These are phyloP conservation scores for Andrena marginata DNA, from an alignment of 2,888 invertebrate genomes.

Conservation along the genomic window DNA sequence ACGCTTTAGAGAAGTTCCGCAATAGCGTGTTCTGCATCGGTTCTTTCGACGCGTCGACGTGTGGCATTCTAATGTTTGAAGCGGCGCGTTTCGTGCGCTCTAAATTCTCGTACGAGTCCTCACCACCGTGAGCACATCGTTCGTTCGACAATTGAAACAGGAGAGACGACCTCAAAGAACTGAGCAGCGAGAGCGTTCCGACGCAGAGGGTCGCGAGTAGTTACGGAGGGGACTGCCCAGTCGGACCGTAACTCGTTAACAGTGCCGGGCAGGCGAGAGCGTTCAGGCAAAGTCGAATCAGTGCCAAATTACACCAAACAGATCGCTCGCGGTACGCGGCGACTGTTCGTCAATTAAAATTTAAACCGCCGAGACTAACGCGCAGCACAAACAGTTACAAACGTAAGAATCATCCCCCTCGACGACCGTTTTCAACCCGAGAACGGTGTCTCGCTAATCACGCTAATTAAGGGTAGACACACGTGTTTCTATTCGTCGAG, in stretches of 20 bases:
- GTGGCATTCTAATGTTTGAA: constrained; percentile 44
- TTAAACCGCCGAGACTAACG: constrained; percentile 20
- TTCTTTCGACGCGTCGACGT: constrained; percentile 20
- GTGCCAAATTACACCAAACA: constrained; percentile 63
- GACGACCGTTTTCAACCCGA: constrained; percentile 28
- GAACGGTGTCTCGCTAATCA: constrained; percentile 51
- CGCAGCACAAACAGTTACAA: constrained; percentile 37
- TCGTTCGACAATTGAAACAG: background rate
- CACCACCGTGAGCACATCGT: background rate
- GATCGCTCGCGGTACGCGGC: constrained; percentile 32
- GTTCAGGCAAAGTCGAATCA: constrained; percentile 38
- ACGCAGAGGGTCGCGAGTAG: background rate
- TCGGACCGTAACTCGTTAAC: constrained; percentile 6
- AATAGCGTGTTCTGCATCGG: constrained; percentile 33
- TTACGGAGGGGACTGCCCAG: background rate
- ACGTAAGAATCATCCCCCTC: constrained; percentile 10
- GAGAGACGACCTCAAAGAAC: constrained; percentile 15
- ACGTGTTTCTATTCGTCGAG: constrained; percentile 34
- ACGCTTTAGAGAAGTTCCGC: constrained; percentile 57
- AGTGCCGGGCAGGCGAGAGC: background rate
- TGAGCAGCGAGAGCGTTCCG: background rate
- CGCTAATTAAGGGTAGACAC: constrained; percentile 33
- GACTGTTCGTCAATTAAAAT: constrained; percentile 52
- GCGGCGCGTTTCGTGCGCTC: constrained; percentile 16
- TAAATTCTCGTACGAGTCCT: background rate